Evolutionary conservation across 2,797 vertebrate genomes (phyloP).

Genomic region (Karalla daura): DNA sequence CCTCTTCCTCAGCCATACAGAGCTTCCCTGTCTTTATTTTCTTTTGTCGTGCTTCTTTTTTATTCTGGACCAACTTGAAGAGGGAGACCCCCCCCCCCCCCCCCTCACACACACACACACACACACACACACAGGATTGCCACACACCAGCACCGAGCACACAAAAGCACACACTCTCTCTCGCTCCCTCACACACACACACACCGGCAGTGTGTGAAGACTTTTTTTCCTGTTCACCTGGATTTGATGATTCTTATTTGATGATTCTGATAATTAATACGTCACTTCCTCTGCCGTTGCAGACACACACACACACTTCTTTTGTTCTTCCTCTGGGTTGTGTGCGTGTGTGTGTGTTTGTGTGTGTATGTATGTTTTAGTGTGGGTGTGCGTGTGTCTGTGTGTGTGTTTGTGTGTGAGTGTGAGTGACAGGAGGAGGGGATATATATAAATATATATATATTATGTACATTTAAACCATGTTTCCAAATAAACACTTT

Average conservation of each 20-base stretch:
- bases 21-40: too few relatives aligned
- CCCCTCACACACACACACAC: too few relatives aligned
- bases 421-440: not conserved
- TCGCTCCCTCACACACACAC: too few relatives aligned
- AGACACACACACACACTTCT: not conserved
- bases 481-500: conserved; percentile 80
- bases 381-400: too few relatives aligned
- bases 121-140: not conserved
- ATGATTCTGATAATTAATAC: too few relatives aligned
- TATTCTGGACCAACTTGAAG: conserved; percentile 20
- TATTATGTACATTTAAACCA: conserved; percentile 64
- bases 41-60: not conserved
- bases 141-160: not conserved
- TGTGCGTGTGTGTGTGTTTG: not conserved
- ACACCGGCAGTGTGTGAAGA: too few relatives aligned
- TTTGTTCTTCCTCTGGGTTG: not conserved
- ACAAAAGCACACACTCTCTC: too few relatives aligned
- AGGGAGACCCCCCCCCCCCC: not conserved
- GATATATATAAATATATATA: too few relatives aligned
- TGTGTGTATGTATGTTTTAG: too few relatives aligned
- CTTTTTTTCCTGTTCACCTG: too few relatives aligned
- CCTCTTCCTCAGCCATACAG: not conserved
- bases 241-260: too few relatives aligned
- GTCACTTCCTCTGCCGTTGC: not conserved
- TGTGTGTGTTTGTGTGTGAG: too few relatives aligned